Evolutionary conservation across 1,140 invertebrate species (phyloP), one percentile per base, ranked within the genome.

Genomic region (Chionoecetes opilio): DNA sequence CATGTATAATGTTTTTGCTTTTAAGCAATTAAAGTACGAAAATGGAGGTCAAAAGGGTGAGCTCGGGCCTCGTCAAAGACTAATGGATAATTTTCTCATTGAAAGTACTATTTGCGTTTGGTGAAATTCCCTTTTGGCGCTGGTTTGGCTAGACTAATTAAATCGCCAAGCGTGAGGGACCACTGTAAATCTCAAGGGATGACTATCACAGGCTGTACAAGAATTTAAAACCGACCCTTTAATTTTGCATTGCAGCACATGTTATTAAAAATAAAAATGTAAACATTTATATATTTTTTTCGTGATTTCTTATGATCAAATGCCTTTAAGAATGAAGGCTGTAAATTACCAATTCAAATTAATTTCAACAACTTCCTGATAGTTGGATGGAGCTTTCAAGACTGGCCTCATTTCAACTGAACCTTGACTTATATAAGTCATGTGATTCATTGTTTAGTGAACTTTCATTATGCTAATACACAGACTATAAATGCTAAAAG

Each of bases 401-500:
- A 75, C 63, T n/a, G 63, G 63, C 63, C 63, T 75, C 63, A 75
- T 75, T n/a, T 46, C 14, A 75, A 14, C 63, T 75, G 63, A 75
- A 75, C 63, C 63, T 75, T 75, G n/a, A 75, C 46, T 53, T 53
- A 53, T 53, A 53, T 53, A n/a, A 75, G 63, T 75, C 63, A 75
- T 75, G 63, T 75, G 63, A 75, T 75, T 75, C 63, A 75, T n/a
- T 75, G 63, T n/a, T 75, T 75, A 75, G 63, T 75, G 63, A 75
- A 17, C 63, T 75, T 75, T 75, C 63, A n/a, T 75, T 75, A 75
- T n/a, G 46, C 46, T 53, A 11, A 75, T 75, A 89, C 87, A 89
- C 87, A 38, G 29, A 41, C 87, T 41, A 89, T 46, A 89, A 89
- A 89, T 46, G 41, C 87, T n/a, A 38, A 46, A 41, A n/a, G n/a